Percentiles rank a stretch among this genome's conserved stretches.
These are phyloP conservation scores for Lethrus apterus DNA, from an alignment of 1,140 invertebrate genomes.

Conservation along the genomic window DNA sequence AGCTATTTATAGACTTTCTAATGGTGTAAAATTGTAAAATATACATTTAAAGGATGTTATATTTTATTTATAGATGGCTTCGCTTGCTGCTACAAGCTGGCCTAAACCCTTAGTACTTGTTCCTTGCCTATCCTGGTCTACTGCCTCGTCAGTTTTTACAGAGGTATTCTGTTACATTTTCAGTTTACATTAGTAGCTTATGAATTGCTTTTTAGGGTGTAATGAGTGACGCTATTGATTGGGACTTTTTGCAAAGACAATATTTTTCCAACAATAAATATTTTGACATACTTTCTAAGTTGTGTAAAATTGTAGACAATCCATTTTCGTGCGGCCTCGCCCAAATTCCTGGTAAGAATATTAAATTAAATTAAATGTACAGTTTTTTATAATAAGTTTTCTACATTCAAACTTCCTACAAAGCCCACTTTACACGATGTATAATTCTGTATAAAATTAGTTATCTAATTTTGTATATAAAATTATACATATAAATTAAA, in stretches of 20 bases:
- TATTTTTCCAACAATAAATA: slow-evolving; percentile 79
- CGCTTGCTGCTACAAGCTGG: slow-evolving; percentile 90
- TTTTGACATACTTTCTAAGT: slow-evolving; percentile 75
- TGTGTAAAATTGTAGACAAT: slow-evolving; percentile 39
- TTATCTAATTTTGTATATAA: too few relatives aligned
- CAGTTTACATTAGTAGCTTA: neutral
- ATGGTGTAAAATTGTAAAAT: slow-evolving; percentile 3
- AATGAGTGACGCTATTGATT: slow-evolving; percentile 90
- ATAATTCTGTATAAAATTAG: too few relatives aligned
- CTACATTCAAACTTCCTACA: too few relatives aligned
- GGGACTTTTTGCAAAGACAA: slow-evolving; percentile 83
- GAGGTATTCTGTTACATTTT: too few relatives aligned
- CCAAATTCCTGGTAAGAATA: slow-evolving; percentile 13
- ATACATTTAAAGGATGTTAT: slow-evolving; percentile 5
- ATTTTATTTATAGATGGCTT: slow-evolving; percentile 76
- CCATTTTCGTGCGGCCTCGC: slow-evolving; percentile 32
- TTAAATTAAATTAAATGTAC: too few relatives aligned
- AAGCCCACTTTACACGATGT: too few relatives aligned
- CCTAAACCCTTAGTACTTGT: slow-evolving; percentile 86
- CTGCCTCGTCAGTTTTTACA: slow-evolving; percentile 92
- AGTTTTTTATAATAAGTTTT: too few relatives aligned
- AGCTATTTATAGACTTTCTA: slow-evolving; percentile 10
- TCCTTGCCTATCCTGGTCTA: slow-evolving; percentile 95
- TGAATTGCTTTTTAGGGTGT: slow-evolving; percentile 69
- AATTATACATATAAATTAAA: too few relatives aligned